phyloP scores from a whole-genome alignment of 2,797 vertebrate species.

The Hydrocynus forskahlii region DNA sequence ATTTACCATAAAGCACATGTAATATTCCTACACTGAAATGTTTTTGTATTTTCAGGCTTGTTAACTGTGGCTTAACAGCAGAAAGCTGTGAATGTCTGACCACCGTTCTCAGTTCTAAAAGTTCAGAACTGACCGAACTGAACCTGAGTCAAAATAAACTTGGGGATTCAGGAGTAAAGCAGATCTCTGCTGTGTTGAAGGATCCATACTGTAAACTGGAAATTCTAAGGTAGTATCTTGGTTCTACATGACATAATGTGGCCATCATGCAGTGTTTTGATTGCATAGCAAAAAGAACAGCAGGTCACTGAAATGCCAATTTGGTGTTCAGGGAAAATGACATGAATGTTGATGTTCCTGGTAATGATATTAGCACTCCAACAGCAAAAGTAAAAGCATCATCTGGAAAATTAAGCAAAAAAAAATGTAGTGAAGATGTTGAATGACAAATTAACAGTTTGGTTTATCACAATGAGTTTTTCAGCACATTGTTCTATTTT shows the following conservation, averaged over 20 bases:
- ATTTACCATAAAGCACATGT: no score
- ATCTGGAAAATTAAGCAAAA: background rate
- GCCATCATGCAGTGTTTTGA: background rate
- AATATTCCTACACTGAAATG: background rate
- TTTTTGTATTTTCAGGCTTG: conserved; percentile 3
- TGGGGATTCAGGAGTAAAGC: background rate
- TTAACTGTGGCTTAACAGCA: background rate
- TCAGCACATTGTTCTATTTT: no score
- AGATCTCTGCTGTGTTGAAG: background rate
- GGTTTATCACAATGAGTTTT: no score
- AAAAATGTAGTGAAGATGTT: background rate
- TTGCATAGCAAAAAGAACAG: background rate
- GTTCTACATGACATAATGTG: background rate
- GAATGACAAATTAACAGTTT: background rate
- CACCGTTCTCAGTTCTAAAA: background rate
- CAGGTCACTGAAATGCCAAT: background rate
- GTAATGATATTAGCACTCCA: no score
- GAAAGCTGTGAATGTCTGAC: background rate
- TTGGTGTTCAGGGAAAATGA: no score
- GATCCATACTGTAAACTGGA: background rate
- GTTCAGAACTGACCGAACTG: background rate
- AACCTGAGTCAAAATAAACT: background rate
- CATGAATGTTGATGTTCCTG: no score
- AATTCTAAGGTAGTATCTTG: background rate
- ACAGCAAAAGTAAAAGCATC: background rate